Evolutionary conservation across 2,113 vertebrate species (phyloP), one percentile per base, ranked within the genome.

Genomic region (Nettapus auritus): DNA sequence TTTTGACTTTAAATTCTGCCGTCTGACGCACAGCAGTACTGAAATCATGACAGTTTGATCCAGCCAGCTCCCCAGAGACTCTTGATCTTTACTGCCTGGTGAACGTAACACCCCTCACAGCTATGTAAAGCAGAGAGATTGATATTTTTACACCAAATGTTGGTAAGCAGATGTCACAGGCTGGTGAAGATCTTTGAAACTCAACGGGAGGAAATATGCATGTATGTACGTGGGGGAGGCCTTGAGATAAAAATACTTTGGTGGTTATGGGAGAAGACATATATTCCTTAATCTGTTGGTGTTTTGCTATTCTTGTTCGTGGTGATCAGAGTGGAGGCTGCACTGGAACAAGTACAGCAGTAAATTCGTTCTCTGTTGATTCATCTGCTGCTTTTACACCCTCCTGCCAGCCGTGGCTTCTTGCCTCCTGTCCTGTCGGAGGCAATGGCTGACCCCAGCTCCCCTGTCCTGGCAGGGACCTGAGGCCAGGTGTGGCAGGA

Each of bases 1-100:
- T 97, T 95, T 96, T 90, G 97, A 97, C 95, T 97, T 97, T 94
- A 93, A 93, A 96, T 96, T 83, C 97, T 88, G 38, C 89, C 11
- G 34, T 95, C 96, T 97, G 98, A 98, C 97, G 97, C 97, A 98
- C 96, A 88, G 93, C 93, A 63, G 50, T 33, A 90, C 94, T 96
- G 94, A 94, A 97, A 96, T 89, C 95, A 80, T 93, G 96, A 93
- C 90, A 88, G 93, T 76, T 88, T 82, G 96, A 93, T 97, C 91
- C 95, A 93, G 95, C 92, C 86, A 89, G 64, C 93, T 96, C 95
- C 94, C 93, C 38, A 82, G 87, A 95, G 94, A 69, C 86, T 94
- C 91, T 63, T 95, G 90, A 87, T 97, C 94, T 91, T 96, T 93
- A 82, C 88, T 82, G 31, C 85, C 70, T 83, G 79, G 92, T 96